Base-by-base conservation (phyloP, 2,888 invertebrate species). In the Drosophila sordidapex region DNA sequence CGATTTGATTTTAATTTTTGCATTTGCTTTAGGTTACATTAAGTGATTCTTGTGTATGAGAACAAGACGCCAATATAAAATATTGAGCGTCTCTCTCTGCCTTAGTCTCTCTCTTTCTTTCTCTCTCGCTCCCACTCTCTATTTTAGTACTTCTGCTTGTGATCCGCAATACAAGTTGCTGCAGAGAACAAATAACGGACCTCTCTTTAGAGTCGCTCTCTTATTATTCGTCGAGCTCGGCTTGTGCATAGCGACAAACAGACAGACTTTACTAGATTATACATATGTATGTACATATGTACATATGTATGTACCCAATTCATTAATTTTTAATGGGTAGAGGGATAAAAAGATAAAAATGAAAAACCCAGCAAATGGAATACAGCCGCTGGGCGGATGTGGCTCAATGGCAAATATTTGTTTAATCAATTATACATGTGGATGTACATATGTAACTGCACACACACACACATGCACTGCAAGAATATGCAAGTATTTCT, bases 371-470 rank as follows among this genome's bases (percentile, higher is more conserved):
- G 46, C 38, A 29, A 38, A 54, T 33, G 38, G 67, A 29, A 67
- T 49, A 48, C 52, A 57, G 57, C 81, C 52, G 35, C 43, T 29
- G 70, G 70, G 82, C 62, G 73, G 11, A 33, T 56, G 57, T 70
- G 74, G 74, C 72, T 81, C 86, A 72, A 74, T 75, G 76, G 75
- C 83, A 88, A 83, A 88, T 88, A 81, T 84, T 84, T 83, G 86
- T 81, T 88, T 88, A 88, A 84, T 88, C 83, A 84, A 86, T 85
- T 88, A 74, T 70, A 74, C 67, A 70, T 70, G 69, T 65, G 67
- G 49, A 61, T 59, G 33, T 64, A 8, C 74, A 46, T 33, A 61
- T 61, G 33, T 66, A 13, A 69, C 36, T 33, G 13, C 35, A 54
- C 40, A 68, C 31, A 43, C 49, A 35, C 36, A 56, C 51, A 49